A percentile compares a stretch with the other conserved stretches of the same genome.
These are phyloP conservation scores for Paramuricea clavata DNA, from an alignment of 92 coral and sea anemone species.

Conservation along the genomic window DNA sequence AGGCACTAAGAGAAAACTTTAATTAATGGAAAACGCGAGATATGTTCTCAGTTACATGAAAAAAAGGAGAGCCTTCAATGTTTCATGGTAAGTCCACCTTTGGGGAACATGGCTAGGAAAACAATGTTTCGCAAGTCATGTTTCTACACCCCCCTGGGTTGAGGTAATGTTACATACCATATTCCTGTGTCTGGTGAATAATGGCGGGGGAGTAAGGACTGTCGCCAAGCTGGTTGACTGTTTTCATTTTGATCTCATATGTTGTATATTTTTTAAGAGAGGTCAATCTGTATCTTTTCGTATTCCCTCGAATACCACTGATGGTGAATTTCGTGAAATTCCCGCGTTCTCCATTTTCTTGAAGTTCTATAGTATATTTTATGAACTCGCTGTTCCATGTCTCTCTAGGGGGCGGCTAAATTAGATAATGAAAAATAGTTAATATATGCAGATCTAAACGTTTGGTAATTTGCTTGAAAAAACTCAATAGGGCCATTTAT, in stretches of 20 bases:
- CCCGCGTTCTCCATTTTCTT: slow-evolving; percentile 60
- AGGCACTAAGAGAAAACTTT: slow-evolving; percentile 67
- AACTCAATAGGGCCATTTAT: no score
- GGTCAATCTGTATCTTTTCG: slow-evolving; percentile 64
- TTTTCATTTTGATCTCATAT: slow-evolving; percentile 62
- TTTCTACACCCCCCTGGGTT: not conserved
- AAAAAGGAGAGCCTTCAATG: no score
- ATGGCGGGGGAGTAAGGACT: slow-evolving; percentile 40
- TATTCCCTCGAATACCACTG: slow-evolving; percentile 14
- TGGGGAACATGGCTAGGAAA: no score
- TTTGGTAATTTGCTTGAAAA: no score
- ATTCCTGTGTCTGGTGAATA: slow-evolving; percentile 8
- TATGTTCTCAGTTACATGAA: no score
- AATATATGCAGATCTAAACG: no score
- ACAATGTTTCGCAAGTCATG: no score
- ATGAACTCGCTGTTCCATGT: slow-evolving; percentile 93
- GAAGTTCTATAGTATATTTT: slow-evolving; percentile 67
- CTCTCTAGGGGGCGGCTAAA: slow-evolving; percentile 80
- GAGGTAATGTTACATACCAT: slow-evolving; percentile 8
- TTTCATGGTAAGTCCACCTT: no score
- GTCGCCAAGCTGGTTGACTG: slow-evolving; percentile 11
- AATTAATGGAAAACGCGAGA: not conserved
- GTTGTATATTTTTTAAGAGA: slow-evolving; percentile 60
- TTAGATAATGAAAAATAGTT: not conserved
- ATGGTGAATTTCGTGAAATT: slow-evolving; percentile 44